phyloP scores from a whole-genome alignment of 2,113 vertebrate species.

The Gobius niger region DNA sequence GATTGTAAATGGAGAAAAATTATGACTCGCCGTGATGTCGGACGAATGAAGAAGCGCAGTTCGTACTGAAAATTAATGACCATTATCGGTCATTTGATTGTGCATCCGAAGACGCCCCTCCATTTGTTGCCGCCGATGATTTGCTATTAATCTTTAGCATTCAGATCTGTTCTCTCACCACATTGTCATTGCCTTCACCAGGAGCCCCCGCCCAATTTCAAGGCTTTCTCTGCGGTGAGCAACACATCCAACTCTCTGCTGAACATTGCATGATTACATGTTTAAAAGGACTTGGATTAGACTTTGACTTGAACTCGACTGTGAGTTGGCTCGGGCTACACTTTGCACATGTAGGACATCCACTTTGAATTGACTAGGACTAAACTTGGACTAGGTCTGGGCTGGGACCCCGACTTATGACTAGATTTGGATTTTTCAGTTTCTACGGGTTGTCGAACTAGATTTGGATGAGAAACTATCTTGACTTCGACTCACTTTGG shows the following conservation, averaged over 20 bases:
- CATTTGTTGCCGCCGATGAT: constrained; percentile 16
- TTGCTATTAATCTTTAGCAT: constrained; percentile 12
- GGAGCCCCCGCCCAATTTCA: constrained; percentile 58
- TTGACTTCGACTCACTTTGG: no score
- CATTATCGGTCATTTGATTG: constrained; percentile 18
- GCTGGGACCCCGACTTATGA: no score
- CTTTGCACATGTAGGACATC: no score
- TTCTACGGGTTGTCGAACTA: no score
- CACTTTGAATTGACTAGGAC: no score
- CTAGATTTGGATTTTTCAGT: no score
- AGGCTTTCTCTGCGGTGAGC: constrained; percentile 60
- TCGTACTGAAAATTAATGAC: constrained; percentile 32
- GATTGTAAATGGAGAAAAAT: constrained; percentile 40
- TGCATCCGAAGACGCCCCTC: not conserved
- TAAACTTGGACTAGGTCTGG: no score
- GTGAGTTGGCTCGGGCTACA: no score
- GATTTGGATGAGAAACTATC: no score
- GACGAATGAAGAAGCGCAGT: constrained; percentile 22
- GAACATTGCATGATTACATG: not conserved
- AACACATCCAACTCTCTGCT: constrained; percentile 12
- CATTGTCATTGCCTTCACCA: constrained; percentile 44
- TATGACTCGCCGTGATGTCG: constrained; percentile 31
- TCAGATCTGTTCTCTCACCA: constrained; percentile 24
- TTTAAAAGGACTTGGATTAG: not conserved
- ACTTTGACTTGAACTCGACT: no score